Conservation (phyloP, 2,888 invertebrate species). For the Pollenia amentaria region DNA sequence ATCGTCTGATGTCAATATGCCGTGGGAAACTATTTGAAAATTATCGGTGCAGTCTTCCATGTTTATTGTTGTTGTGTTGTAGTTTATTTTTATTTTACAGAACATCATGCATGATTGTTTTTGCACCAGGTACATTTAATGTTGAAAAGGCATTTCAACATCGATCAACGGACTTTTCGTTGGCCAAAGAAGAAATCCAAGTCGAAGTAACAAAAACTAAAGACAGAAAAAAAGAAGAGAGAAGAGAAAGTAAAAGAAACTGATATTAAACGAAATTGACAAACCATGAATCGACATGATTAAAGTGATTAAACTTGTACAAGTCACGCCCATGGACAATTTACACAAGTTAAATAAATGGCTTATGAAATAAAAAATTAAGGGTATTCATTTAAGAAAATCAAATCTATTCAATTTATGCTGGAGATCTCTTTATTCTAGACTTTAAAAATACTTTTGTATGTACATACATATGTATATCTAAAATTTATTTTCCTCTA, state of each 20-base stretch:
- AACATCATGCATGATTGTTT: constrained; percentile 6
- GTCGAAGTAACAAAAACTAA: constrained; percentile 5
- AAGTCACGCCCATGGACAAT: constrained; percentile 65
- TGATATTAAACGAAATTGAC: constrained; percentile 58
- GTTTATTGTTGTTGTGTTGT: constrained; percentile 6
- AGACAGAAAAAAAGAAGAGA: not conserved
- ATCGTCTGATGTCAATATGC: constrained; percentile 62
- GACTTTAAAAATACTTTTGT: not conserved
- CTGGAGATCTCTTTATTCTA: not conserved
- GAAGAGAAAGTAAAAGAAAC: constrained; percentile 28
- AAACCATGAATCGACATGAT: constrained; percentile 62
- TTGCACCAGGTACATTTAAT: constrained; percentile 21
- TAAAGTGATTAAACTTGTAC: constrained; percentile 61
- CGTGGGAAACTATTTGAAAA: constrained; percentile 48
- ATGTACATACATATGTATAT: not conserved
- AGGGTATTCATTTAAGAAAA: not conserved
- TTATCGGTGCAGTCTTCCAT: constrained; percentile 34
- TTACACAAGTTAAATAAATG: constrained; percentile 38
- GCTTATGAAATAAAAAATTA: constrained; percentile 1
- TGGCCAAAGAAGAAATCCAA: constrained; percentile 28
- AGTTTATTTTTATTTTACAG: not conserved
- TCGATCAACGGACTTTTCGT: constrained; percentile 15
- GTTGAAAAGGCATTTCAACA: constrained; percentile 6
- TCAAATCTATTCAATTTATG: not conserved
- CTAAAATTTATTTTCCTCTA: no score